Evolutionary conservation across 1,140 invertebrate species (phyloP), one percentile per base, ranked within the genome.

Genomic region (Drosophila orena): DNA sequence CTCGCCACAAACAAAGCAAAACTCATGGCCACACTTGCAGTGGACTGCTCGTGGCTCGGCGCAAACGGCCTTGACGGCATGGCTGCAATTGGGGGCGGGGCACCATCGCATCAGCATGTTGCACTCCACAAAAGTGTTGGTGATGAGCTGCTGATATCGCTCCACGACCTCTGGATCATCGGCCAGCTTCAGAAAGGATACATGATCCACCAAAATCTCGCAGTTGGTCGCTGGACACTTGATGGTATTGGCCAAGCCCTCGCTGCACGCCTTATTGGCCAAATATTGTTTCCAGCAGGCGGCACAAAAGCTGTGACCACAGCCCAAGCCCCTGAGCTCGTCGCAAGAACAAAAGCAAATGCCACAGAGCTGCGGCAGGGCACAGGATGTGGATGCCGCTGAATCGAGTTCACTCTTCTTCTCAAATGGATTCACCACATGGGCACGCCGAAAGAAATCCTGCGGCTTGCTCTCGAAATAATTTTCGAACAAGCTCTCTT

Each of bases 61-160:
- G 92, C 97, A 97, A 89, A 97, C 95, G 42, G 98, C 98, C 94
- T 98, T 98, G 64, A 99, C 96, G 11, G 97, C 98, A 93, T 98
- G 97, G 75, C 96, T 98, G 93, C 99, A 99, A 93, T 99, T 98
- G 8, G 98, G 97, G 3, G 97, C 98, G 50, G 99, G 98, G 93
- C 99, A 99, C 98, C 98, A 99, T 83, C 98, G 95, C 86, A 99
- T 94, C 77, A 98, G 93, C 64, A 97, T 94, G 93, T 99, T 99
- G 93, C 98, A 99, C 96, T 98, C 97, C 50, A 99, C 98, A 94
- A 99, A 99, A 93, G 97, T 99, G 93, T 99, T 99, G 20, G 98
- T 98, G 58, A 99, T 98, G 68, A 99, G 95, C 93, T 99, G 98
- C 91, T 99, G 98, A 93, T 99, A 99, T 93, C 98, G 98, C 72